These are phyloP conservation scores for Strigamia crassipes DNA, from an alignment of 2,888 invertebrate genomes.

Conservation along the genomic window DNA sequence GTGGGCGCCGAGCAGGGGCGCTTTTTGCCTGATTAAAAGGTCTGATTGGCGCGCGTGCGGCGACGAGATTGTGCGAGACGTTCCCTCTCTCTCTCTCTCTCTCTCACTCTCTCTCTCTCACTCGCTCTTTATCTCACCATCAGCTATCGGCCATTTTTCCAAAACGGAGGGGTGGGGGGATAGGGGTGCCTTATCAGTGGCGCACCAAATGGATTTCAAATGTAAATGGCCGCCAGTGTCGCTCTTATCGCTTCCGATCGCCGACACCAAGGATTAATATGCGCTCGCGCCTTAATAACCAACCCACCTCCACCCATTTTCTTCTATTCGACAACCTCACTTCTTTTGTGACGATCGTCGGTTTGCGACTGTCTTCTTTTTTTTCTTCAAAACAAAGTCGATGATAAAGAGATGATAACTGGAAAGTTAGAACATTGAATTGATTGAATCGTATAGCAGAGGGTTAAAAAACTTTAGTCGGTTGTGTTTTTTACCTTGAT, in stretches of 20 bases:
- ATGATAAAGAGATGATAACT: neutral
- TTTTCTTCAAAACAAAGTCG: neutral
- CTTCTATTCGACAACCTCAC: slow-evolving; percentile 16
- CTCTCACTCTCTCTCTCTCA: neutral
- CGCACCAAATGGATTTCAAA: slow-evolving; percentile 47
- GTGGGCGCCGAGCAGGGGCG: slow-evolving; percentile 29
- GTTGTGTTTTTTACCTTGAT: neutral
- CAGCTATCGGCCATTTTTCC: slow-evolving; percentile 47
- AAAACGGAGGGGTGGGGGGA: slow-evolving; percentile 21
- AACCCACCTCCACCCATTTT: slow-evolving; percentile 21
- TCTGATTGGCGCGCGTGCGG: slow-evolving; percentile 44
- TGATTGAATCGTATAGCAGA: neutral
- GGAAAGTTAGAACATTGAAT: neutral
- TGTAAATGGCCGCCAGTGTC: slow-evolving; percentile 44
- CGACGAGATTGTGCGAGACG: slow-evolving; percentile 41
- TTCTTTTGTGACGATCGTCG: slow-evolving; percentile 21
- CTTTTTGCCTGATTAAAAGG: slow-evolving; percentile 47
- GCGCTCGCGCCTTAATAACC: slow-evolving; percentile 46
- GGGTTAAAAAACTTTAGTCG: neutral
- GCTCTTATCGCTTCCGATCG: slow-evolving; percentile 47
- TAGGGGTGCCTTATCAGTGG: slow-evolving; percentile 39
- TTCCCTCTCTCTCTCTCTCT: neutral
- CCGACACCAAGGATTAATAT: slow-evolving; percentile 47
- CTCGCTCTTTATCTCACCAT: slow-evolving; percentile 44
- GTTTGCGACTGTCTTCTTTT: slow-evolving; percentile 12